Evolutionary conservation across 1,140 invertebrate genomes (phyloP).

Genomic region (Anastrepha ludens): DNA sequence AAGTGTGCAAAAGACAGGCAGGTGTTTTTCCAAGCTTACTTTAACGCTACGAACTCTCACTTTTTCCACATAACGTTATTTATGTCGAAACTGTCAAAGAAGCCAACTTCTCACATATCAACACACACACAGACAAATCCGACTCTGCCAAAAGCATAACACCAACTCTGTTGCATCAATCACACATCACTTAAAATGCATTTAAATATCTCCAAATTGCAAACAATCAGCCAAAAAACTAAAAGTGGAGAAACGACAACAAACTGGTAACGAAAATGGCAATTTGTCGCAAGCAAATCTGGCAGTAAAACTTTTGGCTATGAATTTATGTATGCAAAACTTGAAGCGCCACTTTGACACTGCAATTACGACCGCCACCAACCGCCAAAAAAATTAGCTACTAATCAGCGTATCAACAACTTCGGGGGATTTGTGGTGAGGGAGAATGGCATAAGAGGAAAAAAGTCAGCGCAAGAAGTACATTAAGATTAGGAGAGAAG

Average conservation of each 20-base stretch:
- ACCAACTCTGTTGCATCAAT: neutral
- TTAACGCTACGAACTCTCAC: too few species aligned
- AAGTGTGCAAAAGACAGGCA: too few species aligned
- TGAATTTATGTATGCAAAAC: slow-evolving; percentile 44
- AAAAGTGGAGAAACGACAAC: neutral
- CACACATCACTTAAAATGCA: slow-evolving; percentile 6
- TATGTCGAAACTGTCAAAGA: too few species aligned
- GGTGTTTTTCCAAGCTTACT: too few species aligned
- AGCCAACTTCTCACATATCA: too few species aligned
- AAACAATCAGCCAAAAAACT: neutral
- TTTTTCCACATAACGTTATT: too few species aligned
- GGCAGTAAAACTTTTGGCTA: neutral
- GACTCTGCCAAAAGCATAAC: neutral
- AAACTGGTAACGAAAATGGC: neutral
- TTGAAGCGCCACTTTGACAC: slow-evolving; percentile 30
- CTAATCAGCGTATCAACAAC: slow-evolving; percentile 42
- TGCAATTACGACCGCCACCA: slow-evolving; percentile 26
- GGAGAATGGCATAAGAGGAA: too few species aligned
- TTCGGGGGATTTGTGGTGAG: neutral
- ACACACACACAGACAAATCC: too few species aligned
- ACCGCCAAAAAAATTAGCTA: neutral
- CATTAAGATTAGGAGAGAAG: neutral
- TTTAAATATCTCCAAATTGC: neutral
- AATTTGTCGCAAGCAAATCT: neutral
- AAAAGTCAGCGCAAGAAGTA: neutral